Conservation (phyloP, 2,888 invertebrate species). For the Lucinisca nassula region DNA sequence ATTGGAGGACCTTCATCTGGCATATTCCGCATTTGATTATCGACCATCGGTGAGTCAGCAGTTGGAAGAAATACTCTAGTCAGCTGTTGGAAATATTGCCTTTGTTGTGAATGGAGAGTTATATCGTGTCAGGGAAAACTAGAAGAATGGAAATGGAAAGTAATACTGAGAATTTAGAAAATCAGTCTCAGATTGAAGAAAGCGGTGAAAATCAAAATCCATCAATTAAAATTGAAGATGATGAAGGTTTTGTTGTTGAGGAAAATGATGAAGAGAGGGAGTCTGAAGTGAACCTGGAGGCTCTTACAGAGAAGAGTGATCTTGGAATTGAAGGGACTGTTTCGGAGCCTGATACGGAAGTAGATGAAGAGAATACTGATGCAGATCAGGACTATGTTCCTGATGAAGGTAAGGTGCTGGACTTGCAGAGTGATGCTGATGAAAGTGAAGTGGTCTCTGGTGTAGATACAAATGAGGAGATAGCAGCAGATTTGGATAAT, state of each 20-base stretch:
- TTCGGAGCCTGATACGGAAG: no score
- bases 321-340: neutral
- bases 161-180: neutral
- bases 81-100: neutral
- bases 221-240: neutral
- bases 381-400: neutral
- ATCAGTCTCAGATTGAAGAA: neutral
- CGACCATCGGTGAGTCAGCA: neutral
- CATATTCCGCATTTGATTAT: neutral
- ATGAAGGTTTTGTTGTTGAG: neutral
- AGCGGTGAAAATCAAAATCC: neutral
- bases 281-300: constrained; percentile 4
- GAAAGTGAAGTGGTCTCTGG: neutral
- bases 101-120: neutral
- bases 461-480: neutral
- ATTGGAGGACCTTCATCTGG: neutral
- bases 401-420: no score
- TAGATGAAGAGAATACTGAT: neutral
- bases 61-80: neutral
- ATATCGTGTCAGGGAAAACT: neutral
- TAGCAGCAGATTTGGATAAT: no score
- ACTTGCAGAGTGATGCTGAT: neutral
- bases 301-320: neutral
- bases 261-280: neutral
- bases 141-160: neutral